Percentiles rank a stretch among this genome's conserved stretches.
These are phyloP conservation scores for Enteromius mattozi DNA, from an alignment of 2,797 vertebrate species.

Conservation along the genomic window DNA sequence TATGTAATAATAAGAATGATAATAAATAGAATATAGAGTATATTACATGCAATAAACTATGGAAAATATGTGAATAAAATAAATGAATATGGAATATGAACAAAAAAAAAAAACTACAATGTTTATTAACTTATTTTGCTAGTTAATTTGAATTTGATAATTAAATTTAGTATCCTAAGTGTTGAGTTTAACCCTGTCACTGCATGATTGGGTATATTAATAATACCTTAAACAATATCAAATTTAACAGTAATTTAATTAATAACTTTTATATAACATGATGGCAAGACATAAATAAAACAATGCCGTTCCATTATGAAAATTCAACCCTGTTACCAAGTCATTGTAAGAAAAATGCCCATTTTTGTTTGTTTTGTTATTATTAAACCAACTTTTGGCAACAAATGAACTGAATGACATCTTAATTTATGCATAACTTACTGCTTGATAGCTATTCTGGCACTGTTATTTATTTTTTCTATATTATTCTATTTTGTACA, in stretches of 20 bases:
- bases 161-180: too few species aligned
- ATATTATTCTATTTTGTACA: neutral
- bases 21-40: too few species aligned
- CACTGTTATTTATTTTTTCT: neutral
- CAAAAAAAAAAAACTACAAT: too few species aligned
- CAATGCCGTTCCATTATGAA: neutral
- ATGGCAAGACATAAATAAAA: neutral
- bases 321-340: neutral
- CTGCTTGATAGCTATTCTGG: neutral
- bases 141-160: too few species aligned
- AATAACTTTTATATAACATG: neutral
- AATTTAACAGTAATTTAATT: neutral
- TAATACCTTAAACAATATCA: neutral
- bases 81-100: too few species aligned
- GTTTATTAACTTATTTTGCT: too few species aligned
- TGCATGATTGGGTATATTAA: neutral
- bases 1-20: too few species aligned
- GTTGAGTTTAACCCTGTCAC: too few species aligned
- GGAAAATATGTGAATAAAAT: too few species aligned
- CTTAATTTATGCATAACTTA: neutral
- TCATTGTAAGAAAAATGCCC: neutral
- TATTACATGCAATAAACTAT: too few species aligned
- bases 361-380: too few species aligned
- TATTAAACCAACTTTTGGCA: too few species aligned
- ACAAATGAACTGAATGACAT: fast-evolving